Evolutionary conservation across 1,140 invertebrate genomes (phyloP).

Genomic region (Streblospio benedicti): DNA sequence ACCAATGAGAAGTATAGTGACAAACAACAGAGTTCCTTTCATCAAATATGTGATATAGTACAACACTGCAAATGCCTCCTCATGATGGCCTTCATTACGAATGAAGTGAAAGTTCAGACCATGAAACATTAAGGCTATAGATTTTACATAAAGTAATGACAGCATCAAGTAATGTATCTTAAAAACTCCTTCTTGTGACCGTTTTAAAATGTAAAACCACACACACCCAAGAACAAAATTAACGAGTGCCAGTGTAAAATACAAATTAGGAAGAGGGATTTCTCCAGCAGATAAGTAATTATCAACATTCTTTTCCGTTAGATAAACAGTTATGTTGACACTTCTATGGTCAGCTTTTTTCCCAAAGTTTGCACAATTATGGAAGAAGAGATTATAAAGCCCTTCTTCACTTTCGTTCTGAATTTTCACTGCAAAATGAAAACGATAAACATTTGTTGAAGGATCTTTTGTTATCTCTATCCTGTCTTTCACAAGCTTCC

Average conservation of each 20-base stretch:
- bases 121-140: constrained; percentile 86
- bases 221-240: constrained; percentile 82
- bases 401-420: constrained; percentile 72
- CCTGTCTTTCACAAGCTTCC: not conserved
- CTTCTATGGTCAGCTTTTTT: constrained; percentile 44
- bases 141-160: constrained; percentile 82
- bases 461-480: not conserved
- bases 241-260: constrained; percentile 80
- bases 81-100: constrained; percentile 81
- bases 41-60: constrained; percentile 94
- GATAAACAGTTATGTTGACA: constrained; percentile 58
- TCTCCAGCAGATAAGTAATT: constrained; percentile 95
- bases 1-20: constrained; percentile 91
- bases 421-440: constrained; percentile 75
- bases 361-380: constrained; percentile 76
- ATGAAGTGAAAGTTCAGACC: constrained; percentile 97
- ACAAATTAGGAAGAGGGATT: constrained; percentile 86
- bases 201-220: constrained; percentile 82
- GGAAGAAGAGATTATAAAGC: constrained; percentile 89
- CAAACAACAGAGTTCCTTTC: constrained; percentile 88
- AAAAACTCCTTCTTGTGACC: constrained; percentile 71
- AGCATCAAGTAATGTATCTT: constrained; percentile 98
- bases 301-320: constrained; percentile 65
- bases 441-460: constrained; percentile 23
- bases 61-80: constrained; percentile 92